Evolutionary conservation across 2,888 invertebrate species (phyloP), one percentile per base, ranked within the genome.

Genomic region (Campoplex capitator): DNA sequence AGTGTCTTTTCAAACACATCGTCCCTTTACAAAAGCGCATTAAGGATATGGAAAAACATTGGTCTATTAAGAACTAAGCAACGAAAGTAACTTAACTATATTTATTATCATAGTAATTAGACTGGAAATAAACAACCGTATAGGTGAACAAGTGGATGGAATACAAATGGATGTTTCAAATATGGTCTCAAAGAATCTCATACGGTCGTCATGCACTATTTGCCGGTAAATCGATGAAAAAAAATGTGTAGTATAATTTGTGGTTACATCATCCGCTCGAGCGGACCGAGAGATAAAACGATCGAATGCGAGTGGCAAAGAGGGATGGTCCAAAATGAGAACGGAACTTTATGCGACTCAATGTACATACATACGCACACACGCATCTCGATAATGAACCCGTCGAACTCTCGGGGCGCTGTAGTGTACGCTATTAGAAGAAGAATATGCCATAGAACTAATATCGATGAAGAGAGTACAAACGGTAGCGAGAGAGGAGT

Each of bases 331-430:
- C 13, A 62, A 68, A 73, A 62, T 32, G 68, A 65, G 81, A 58
- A 65, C 74, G 81, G 77, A 78, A 78, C 81, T 70, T 32, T 16
- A 32, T 32, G 32, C 32, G 62, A 62, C 32, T 62, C 62, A 11
- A 32, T 62, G 32, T 32, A 62, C 62, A 11, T 28, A 58, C 23
- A 45, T 67, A 45, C 23, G 38, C 38, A 76, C 70, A 13, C 75
- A 42, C 32, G 35, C 58, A 9, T 76, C 35, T 78, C 83, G 83
- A 85, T 85, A 87, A 88, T 88, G 75, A 83, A 85, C 83, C 85
- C 85, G 85, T 88, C 85, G 83, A 87, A 85, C 85, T 81, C 88
- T 76, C 75, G 58, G n/a, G 3, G 76, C 67, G 70, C 68, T 70
- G 76, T 65, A 73, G 80, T 35, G 42, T 58, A 58, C 42, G 68